Evolutionary conservation across 1,140 invertebrate species (phyloP).

Genomic region (Drosophila punjabiensis): DNA sequence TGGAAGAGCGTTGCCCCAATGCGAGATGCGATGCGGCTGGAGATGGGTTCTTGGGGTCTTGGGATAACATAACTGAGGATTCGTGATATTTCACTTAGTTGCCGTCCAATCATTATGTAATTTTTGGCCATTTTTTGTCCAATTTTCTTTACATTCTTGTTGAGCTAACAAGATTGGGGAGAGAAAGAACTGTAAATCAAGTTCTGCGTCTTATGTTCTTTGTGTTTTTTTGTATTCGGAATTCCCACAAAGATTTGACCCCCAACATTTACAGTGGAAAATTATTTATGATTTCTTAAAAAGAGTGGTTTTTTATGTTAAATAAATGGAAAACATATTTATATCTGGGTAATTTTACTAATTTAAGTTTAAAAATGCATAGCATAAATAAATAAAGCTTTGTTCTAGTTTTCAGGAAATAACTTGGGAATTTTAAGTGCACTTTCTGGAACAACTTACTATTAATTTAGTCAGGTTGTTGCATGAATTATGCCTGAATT

Average conservation of each 20-base stretch:
- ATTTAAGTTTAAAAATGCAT: neutral
- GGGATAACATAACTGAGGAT: neutral
- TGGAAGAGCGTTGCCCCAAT: constrained; percentile 15
- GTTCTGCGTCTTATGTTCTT: neutral
- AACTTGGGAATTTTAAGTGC: neutral
- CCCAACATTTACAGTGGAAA: neutral
- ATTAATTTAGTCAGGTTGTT: too few species aligned
- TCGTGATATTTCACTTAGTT: constrained; percentile 34
- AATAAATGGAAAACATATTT: neutral
- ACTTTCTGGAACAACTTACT: too few species aligned
- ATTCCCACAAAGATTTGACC: constrained; percentile 9
- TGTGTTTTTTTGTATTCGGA: neutral
- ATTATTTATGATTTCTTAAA: neutral
- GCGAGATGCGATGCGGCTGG: constrained; percentile 11
- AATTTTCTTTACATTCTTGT: constrained; percentile 15
- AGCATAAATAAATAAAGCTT: neutral
- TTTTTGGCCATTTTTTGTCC: constrained; percentile 9
- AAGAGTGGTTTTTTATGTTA: neutral
- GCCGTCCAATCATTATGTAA: constrained; percentile 21
- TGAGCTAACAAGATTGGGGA: constrained; percentile 1
- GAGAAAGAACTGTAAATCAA: constrained; percentile 2
- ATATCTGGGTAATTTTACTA: neutral
- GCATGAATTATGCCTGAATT: too few species aligned
- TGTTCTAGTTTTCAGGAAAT: neutral
- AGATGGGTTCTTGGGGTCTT: neutral